Percentiles rank a stretch among this genome's conserved stretches.
Evolutionary conservation across 2,888 invertebrate species (phyloP).

Genomic region (Crepidodera aurea): DNA sequence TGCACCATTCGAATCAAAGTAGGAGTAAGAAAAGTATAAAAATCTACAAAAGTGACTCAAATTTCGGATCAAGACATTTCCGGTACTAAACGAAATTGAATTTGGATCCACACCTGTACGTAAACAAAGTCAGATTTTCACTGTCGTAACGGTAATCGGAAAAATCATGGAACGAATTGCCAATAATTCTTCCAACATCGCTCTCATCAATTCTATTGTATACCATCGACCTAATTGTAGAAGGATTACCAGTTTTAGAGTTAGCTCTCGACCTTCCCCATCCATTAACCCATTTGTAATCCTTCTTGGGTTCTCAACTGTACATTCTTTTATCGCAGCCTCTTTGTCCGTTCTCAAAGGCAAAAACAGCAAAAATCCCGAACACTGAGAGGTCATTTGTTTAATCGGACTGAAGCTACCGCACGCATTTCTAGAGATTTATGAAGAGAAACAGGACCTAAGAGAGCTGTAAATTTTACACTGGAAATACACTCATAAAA

Average conservation of each 20-base stretch:
- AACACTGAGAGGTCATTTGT: conserved; percentile 16
- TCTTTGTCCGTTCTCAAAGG: background rate
- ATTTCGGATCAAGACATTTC: no score
- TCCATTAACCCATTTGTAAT: conserved; percentile 22
- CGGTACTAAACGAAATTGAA: no score
- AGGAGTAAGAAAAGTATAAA: no score
- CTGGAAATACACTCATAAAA: conserved; percentile 7
- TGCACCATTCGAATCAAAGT: no score
- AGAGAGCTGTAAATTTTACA: conserved; percentile 12
- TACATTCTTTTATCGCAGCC: conserved; percentile 5
- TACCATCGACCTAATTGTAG: conserved; percentile 2
- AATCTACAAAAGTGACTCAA: no score
- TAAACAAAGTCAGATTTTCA: no score
- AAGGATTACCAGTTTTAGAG: background rate
- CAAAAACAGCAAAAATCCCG: conserved; percentile 8
- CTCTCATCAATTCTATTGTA: conserved; percentile 1
- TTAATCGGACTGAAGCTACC: conserved; percentile 17
- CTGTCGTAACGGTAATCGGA: no score
- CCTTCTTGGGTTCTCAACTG: conserved; percentile 2
- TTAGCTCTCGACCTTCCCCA: conserved; percentile 1
- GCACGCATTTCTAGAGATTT: conserved; percentile 19
- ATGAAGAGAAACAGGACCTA: conserved; percentile 24
- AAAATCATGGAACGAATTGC: background rate
- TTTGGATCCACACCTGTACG: no score
- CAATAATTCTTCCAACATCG: background rate